Conservation (phyloP, 2,797 vertebrate species). For the Myoxocephalus aenaeus region DNA sequence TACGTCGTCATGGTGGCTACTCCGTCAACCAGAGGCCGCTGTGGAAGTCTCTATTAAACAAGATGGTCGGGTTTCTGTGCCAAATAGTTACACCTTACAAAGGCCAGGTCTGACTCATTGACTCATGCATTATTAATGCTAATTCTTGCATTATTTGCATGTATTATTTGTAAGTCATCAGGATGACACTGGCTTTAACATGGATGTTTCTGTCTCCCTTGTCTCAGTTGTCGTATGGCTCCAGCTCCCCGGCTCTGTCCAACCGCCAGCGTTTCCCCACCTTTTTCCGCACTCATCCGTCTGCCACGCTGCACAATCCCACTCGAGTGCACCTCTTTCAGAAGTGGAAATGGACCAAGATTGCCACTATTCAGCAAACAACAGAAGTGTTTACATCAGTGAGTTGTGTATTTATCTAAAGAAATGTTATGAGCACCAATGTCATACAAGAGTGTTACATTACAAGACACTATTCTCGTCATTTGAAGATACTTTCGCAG, state of each 20-base stretch:
- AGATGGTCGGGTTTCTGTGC: too few relatives aligned
- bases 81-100: too few relatives aligned
- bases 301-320: conserved; percentile 90
- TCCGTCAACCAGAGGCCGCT: too few relatives aligned
- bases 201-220: conserved; percentile 8
- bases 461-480: not conserved
- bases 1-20: too few relatives aligned
- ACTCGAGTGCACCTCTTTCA: conserved; percentile 90
- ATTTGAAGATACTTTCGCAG: not conserved
- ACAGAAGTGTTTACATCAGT: conserved; percentile 92
- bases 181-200: not conserved
- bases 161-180: not conserved
- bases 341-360: conserved; percentile 92
- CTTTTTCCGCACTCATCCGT: conserved; percentile 90
- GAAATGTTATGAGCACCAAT: not conserved
- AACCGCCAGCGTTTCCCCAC: conserved; percentile 90
- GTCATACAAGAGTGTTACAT: not conserved
- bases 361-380: conserved; percentile 91
- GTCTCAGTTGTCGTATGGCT: conserved; percentile 87
- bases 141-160: not conserved
- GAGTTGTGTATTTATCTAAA: conserved; percentile 48
- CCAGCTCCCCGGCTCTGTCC: conserved; percentile 89
- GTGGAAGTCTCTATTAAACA: too few relatives aligned
- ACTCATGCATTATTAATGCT: too few relatives aligned
- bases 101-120: too few relatives aligned